phyloP scores from a whole-genome alignment of 1,140 invertebrate genomes.

The Daktulosphaira vitifoliae region DNA sequence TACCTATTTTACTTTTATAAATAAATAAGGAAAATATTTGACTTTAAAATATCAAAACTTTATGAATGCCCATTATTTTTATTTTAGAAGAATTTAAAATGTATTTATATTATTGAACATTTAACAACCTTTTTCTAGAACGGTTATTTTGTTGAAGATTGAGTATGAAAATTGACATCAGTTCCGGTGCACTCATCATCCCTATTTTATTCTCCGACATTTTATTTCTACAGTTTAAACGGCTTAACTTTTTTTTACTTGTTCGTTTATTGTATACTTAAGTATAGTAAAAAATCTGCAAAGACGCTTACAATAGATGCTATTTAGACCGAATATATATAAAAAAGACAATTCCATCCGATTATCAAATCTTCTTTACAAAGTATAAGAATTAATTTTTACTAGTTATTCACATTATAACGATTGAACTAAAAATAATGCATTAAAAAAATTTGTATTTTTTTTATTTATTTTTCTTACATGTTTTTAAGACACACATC shows the following conservation, averaged over 20 bases:
- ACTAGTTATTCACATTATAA: no score
- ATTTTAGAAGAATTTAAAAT: no score
- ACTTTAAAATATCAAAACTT: no score
- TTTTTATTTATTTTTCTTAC: no score
- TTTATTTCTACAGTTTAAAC: conserved; percentile 25
- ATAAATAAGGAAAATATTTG: no score
- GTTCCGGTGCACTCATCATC: conserved; percentile 15
- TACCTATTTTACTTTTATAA: no score
- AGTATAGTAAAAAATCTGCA: neutral
- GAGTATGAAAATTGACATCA: conserved; percentile 29
- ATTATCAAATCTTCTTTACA: conserved; percentile 9
- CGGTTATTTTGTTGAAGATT: neutral
- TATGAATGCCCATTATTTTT: no score
- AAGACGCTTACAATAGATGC: conserved; percentile 15
- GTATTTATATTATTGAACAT: neutral
- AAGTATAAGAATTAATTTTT: neutral
- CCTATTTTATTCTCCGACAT: conserved; percentile 6
- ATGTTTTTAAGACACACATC: no score
- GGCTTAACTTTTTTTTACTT: conserved; percentile 1
- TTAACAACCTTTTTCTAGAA: conserved; percentile 24
- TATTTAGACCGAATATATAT: neutral
- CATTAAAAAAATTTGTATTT: no score
- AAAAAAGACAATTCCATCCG: conserved; percentile 2
- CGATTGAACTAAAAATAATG: no score
- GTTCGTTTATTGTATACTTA: conserved; percentile 15